Evolutionary conservation across 2,113 vertebrate species (phyloP).

Genomic region (Hippocampus mohnikei): DNA sequence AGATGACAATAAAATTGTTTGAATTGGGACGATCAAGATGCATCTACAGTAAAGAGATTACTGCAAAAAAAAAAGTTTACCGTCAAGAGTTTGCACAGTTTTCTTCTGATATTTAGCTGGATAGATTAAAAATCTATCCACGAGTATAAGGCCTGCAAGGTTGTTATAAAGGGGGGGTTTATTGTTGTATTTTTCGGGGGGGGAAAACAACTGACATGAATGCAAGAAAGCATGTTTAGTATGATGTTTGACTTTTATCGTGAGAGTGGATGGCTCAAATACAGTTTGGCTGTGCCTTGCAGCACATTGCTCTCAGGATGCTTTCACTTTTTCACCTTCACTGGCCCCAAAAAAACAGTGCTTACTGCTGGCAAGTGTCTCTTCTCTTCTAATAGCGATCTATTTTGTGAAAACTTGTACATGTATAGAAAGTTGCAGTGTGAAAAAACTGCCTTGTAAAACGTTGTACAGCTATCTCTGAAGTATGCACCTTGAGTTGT

Average conservation of each 20-base stretch:
- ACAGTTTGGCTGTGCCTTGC: conserved; percentile 56
- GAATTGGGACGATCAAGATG: neutral
- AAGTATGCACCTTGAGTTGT: conserved; percentile 44
- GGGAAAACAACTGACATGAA: conserved; percentile 30
- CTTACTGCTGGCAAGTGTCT: conserved; percentile 41
- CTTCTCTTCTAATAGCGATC: conserved; percentile 40
- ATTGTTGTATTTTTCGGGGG: conserved; percentile 19
- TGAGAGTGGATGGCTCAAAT: conserved; percentile 22
- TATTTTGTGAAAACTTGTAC: conserved; percentile 57
- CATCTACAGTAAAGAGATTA: conserved; percentile 17
- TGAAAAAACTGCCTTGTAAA: conserved; percentile 37
- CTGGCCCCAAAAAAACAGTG: conserved; percentile 33
- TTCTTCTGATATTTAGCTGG: conserved; percentile 27
- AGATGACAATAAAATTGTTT: neutral
- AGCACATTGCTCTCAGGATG: conserved; percentile 66
- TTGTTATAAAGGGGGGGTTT: conserved; percentile 19
- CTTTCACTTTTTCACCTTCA: conserved; percentile 51
- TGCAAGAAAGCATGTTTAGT: conserved; percentile 35
- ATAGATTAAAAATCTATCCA: conserved; percentile 8
- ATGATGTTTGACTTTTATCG: conserved; percentile 35
- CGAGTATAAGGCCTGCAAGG: conserved; percentile 2
- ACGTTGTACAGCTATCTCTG: conserved; percentile 50
- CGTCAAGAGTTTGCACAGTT: conserved; percentile 40
- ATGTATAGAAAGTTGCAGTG: conserved; percentile 48
- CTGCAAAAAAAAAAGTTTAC: conserved; percentile 27